Conservation (phyloP, 2,113 vertebrate species). For the Etia nguti region DNA sequence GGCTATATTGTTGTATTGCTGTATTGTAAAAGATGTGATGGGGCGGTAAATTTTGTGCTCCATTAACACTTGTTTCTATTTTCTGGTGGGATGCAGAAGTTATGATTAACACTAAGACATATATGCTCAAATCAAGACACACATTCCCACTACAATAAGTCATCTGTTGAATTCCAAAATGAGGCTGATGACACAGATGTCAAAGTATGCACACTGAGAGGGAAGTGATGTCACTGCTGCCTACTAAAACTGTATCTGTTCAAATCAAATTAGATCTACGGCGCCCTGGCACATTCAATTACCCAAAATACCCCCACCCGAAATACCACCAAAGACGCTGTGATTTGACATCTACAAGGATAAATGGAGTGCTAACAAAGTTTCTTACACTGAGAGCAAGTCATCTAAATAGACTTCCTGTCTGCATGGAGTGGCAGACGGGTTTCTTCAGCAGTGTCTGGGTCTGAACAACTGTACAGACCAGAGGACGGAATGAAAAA, state of each 20-base stretch:
- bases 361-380: slow-evolving; percentile 42
- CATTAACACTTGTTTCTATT: not conserved
- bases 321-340: slow-evolving; percentile 59
- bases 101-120: slow-evolving; percentile 20
- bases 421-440: slow-evolving; percentile 14
- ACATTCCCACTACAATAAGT: slow-evolving; percentile 61
- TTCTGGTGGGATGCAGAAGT: not conserved
- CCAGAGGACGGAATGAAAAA: not conserved
- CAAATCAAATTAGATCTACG: slow-evolving; percentile 69
- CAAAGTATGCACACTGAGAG: slow-evolving; percentile 63
- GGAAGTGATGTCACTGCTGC: slow-evolving; percentile 67
- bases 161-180: slow-evolving; percentile 67
- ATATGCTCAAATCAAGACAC: slow-evolving; percentile 11
- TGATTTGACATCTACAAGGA: slow-evolving; percentile 43
- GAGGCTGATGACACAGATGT: slow-evolving; percentile 57
- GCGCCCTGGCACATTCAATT: slow-evolving; percentile 66
- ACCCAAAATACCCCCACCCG: slow-evolving; percentile 46
- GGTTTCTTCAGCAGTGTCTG: slow-evolving; percentile 6
- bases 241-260: slow-evolving; percentile 64
- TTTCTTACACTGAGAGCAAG: slow-evolving; percentile 2
- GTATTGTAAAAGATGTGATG: not conserved
- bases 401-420: slow-evolving; percentile 17
- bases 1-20: not conserved
- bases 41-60: not conserved
- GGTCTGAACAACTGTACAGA: not conserved